phyloP scores from a whole-genome alignment of 1,140 invertebrate species.

The Agrypnia vestita region DNA sequence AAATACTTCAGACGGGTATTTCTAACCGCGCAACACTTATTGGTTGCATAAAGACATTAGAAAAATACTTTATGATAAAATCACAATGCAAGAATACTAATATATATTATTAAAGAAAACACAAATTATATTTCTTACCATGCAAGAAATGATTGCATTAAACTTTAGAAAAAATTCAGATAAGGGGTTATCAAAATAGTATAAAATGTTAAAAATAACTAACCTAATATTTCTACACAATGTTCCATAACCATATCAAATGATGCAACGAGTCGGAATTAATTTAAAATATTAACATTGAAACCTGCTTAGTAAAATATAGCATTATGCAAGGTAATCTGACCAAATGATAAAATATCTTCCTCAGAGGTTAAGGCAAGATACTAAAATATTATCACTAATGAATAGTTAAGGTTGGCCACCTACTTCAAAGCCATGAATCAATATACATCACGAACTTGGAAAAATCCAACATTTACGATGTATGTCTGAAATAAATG shows the following conservation, averaged over 20 bases:
- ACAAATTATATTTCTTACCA: constrained; percentile 14
- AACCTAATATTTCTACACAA: not conserved
- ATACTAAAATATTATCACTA: not conserved
- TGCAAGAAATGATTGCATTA: not conserved
- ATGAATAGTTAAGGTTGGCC: not conserved
- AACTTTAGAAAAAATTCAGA: too few relatives aligned
- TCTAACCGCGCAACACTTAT: too few relatives aligned
- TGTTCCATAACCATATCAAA: not conserved
- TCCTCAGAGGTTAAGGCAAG: not conserved
- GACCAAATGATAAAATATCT: constrained; percentile 6
- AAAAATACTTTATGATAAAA: constrained; percentile 10
- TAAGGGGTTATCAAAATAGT: not conserved
- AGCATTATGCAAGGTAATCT: not conserved
- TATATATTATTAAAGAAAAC: constrained; percentile 10
- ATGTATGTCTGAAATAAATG: not conserved
- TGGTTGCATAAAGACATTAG: too few relatives aligned
- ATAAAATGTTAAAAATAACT: constrained; percentile 16
- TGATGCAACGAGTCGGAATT: not conserved
- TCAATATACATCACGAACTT: too few relatives aligned
- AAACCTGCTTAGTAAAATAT: not conserved
- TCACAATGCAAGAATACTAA: constrained; percentile 32
- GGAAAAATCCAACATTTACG: not conserved
- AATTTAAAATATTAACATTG: constrained; percentile 1
- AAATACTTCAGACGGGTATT: too few relatives aligned
- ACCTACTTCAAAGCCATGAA: too few relatives aligned